Evolutionary conservation across 2,888 invertebrate genomes (phyloP), one percentile per base, ranked within the genome.

Genomic region (Aspidapion aeneum): DNA sequence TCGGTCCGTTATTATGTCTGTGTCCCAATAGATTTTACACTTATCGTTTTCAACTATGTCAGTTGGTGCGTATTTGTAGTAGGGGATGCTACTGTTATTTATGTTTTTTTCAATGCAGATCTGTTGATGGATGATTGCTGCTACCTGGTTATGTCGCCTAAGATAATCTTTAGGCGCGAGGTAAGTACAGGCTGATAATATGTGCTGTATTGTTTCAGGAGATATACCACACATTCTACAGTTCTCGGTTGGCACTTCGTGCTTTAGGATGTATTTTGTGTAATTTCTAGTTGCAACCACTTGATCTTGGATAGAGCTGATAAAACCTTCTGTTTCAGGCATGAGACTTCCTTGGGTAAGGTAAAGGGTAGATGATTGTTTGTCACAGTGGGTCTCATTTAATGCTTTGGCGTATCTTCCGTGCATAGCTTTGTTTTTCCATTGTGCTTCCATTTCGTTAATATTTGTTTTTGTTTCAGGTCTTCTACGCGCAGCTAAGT

Each of bases 101-200:
- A 52, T 9, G 52, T 35, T 35, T 35, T 35, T 35, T 35, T 35
- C 35, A 35, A 7, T 35, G 52, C 56, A 19, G 19, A 56, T 20
- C n/a, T 56, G 19, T 7, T 58, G 58, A 48, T 58, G 58, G 18
- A 58, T 58, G 17, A 58, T 58, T 17, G 16, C 21, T 35, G 58
- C 58, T 48, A 48, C 58, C 12, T 17, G 18, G 49, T 58, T 48
- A 58, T 58, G 58, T 18, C 58, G 22, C 17, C 21, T 21, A 48
- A 18, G 18, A 49, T 58, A 58, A 48, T 58, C 58, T 48, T 17
- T 58, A 12, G 22, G 18, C n/a, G 49, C 58, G 5, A 58, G 58
- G 12, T n/a, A 18, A 17, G 18, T 58, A 48, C 58, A 58, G 16
- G 20, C 48, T n/a, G 35, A 35, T 20, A 56, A 3, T 56, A 56